Percentiles rank a stretch among this genome's conserved stretches.
phyloP scores from a whole-genome alignment of 2,888 invertebrate species.

The Fragum whitleyi region DNA sequence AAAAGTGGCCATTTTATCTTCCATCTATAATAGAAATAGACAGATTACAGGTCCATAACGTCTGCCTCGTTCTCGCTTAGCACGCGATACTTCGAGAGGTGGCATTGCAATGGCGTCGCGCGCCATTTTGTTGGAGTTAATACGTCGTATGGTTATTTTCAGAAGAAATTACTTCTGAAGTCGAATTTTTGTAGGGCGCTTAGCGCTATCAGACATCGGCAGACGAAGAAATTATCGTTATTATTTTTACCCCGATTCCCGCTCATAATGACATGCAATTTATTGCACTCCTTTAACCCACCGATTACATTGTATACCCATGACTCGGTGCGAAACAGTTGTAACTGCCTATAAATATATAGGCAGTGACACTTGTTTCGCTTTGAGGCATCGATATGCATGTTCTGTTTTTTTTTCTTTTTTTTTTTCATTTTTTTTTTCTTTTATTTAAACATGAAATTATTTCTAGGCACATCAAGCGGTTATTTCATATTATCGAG shows the following conservation, averaged over 20 bases:
- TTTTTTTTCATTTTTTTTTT: too few relatives aligned
- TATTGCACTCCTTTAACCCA: too few relatives aligned
- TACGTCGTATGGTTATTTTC: conserved; percentile 62
- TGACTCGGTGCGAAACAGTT: too few relatives aligned
- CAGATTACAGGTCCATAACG: conserved; percentile 32
- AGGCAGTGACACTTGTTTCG: too few relatives aligned
- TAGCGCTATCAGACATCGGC: conserved; percentile 10
- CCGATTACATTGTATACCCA: too few relatives aligned
- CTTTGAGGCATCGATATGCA: too few relatives aligned
- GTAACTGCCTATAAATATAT: too few relatives aligned
- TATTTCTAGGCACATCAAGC: too few relatives aligned
- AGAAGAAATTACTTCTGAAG: conserved; percentile 46
- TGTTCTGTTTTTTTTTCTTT: too few relatives aligned
- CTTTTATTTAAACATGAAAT: too few relatives aligned
- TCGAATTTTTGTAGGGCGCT: conserved; percentile 13
- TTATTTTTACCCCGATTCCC: neutral
- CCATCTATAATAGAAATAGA: conserved; percentile 45
- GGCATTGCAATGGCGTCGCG: conserved; percentile 31
- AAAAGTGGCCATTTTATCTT: conserved; percentile 54
- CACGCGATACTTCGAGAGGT: conserved; percentile 36
- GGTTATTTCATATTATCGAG: too few relatives aligned
- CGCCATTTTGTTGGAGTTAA: conserved; percentile 16
- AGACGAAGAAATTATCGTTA: conserved; percentile 17
- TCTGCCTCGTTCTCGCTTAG: conserved; percentile 18
- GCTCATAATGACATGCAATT: too few relatives aligned